Evolutionary conservation across 1,140 invertebrate genomes (phyloP).

Genomic region (Drosophila lacertosa): DNA sequence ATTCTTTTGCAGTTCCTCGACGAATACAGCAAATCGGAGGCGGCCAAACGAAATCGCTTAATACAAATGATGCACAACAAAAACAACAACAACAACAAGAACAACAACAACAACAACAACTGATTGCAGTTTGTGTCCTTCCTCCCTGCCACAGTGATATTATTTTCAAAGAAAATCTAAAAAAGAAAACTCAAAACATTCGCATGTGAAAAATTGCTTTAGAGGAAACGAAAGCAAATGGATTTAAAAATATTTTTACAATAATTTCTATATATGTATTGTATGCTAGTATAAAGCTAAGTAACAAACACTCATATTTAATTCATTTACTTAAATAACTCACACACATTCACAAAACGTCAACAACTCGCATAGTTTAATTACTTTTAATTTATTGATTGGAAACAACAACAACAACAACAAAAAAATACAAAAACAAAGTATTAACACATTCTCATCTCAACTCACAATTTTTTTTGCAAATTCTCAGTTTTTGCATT

Average conservation of each 20-base stretch:
- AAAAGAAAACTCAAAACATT: constrained; percentile 67
- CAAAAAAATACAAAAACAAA: too few species aligned
- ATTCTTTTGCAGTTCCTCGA: constrained; percentile 86
- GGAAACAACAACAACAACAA: too few species aligned
- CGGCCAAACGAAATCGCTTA: constrained; percentile 86
- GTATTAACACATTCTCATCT: constrained; percentile 58
- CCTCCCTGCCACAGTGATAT: constrained; percentile 60
- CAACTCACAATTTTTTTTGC: constrained; percentile 13
- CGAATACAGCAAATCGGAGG: constrained; percentile 87
- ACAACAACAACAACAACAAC: constrained; percentile 28
- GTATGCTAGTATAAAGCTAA: constrained; percentile 25
- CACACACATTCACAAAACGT: constrained; percentile 31
- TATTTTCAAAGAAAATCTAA: constrained; percentile 78
- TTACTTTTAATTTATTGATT: too few species aligned
- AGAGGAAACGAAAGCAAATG: not conserved
- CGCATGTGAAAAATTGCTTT: constrained; percentile 33
- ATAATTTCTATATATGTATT: constrained; percentile 53
- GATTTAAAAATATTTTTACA: constrained; percentile 57
- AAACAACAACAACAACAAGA: constrained; percentile 24
- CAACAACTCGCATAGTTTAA: constrained; percentile 66
- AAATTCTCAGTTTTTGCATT: constrained; percentile 45
- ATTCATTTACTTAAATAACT: constrained; percentile 34
- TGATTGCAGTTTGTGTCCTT: not conserved
- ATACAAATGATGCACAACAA: constrained; percentile 77
- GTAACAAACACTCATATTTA: constrained; percentile 34